Base-by-base conservation (phyloP, 2,888 invertebrate species). In the Stomorhina lunata region DNA sequence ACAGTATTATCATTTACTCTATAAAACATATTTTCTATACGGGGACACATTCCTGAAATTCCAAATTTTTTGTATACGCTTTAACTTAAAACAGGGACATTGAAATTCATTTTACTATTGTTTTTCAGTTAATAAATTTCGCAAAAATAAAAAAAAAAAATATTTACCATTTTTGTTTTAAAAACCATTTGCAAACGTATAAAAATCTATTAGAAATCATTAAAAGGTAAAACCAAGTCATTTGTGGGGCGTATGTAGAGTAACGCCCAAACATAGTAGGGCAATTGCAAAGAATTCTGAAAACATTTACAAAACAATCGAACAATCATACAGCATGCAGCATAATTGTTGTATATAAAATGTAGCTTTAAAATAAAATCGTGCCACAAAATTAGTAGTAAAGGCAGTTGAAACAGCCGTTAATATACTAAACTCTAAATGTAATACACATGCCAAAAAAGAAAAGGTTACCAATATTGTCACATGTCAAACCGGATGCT, bases 201-300 rank as follows among this genome's bases (percentile, higher is more conserved):
- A 59, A 65, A 75, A 78, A 76, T 79, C 79, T 82, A 82, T 79
- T 79, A 72, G 59, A 76, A 59, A 75, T 76, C 75, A 76, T 82
- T 79, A 71, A 79, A 76, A 75, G 82, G 82, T 82, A 71, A 76
- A 82, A 75, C 79, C 79, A 69, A 82, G 59, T 82, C 87, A 86
- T 85, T 86, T 86, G 84, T 84, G 82, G 87, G 89, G 89, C 88
- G 88, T 87, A 84, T 83, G 76, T 80, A 84, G 86, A 75, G 81
- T 57, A 72, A 80, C 85, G 85, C 85, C 85, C 85, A 71, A 66
- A 20, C 55, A 61, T 76, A 61, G 77, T 25, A 82, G 79, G 82
- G 82, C 82, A 82, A 82, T 82, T 82, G 75, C 66, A 71, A 71
- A 59, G 66, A 79, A 59, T 72, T 77, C 53, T 68, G 17, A 72